Conservation (phyloP, 2,797 vertebrate genomes). For the Tapera naevia region DNA sequence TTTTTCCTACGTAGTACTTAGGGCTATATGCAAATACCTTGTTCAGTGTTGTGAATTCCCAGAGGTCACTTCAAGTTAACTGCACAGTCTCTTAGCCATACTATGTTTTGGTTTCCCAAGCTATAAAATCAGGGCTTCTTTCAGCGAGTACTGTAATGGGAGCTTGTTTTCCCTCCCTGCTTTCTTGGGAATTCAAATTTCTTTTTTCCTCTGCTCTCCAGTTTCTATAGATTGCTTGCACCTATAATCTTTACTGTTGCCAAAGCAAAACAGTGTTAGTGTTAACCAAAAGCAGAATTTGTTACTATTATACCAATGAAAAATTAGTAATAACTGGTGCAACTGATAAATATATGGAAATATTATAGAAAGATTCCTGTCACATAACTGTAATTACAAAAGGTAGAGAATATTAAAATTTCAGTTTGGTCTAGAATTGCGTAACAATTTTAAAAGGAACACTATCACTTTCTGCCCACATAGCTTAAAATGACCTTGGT, state of each 20-base stretch:
- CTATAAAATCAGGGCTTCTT: background rate
- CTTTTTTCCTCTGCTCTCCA: background rate
- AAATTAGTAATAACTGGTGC: background rate
- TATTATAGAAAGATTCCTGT: background rate
- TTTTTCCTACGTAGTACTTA: background rate
- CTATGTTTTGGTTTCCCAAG: background rate
- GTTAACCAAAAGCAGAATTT: background rate
- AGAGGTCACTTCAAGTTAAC: background rate
- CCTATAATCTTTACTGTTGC: background rate
- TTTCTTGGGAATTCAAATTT: background rate
- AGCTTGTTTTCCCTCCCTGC: background rate
- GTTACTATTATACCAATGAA: background rate
- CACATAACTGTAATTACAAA: background rate
- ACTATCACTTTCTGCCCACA: background rate
- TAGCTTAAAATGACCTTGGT: background rate
- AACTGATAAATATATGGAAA: background rate
- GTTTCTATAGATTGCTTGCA: background rate
- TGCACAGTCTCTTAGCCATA: background rate
- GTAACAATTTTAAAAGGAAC: background rate
- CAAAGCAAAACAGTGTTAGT: background rate
- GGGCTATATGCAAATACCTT: background rate
- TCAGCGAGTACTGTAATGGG: background rate
- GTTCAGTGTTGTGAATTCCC: background rate
- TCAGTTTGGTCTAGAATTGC: background rate
- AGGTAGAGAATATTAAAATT: background rate